Conservation (phyloP, 2,797 vertebrate species). For the Avahi laniger region DNA sequence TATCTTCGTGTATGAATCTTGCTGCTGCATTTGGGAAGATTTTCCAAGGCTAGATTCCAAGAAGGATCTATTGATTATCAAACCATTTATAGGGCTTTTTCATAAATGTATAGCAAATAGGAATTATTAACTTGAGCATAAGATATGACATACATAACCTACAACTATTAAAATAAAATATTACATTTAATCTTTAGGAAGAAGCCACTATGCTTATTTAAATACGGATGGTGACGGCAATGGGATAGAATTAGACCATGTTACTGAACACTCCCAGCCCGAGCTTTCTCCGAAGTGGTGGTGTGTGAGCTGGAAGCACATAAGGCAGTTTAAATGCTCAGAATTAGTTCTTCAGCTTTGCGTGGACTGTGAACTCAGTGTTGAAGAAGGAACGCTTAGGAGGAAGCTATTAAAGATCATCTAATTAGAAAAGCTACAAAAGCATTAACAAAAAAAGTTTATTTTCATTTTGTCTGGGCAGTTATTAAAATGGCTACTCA, state of each 20-base stretch:
- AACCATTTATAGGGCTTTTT: neutral
- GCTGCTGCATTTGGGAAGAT: neutral
- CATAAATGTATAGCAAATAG: conserved; percentile 35
- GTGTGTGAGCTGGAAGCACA: neutral
- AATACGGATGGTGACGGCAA: neutral
- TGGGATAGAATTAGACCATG: neutral
- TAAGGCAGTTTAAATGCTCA: neutral
- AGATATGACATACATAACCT: neutral
- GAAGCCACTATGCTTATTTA: neutral
- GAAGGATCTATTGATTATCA: neutral
- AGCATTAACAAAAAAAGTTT: neutral
- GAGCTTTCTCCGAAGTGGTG: neutral
- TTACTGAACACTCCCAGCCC: neutral
- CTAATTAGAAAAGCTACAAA: conserved; percentile 16
- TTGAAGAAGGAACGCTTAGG: neutral
- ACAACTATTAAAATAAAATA: neutral
- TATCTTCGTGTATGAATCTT: neutral
- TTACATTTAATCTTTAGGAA: conserved; percentile 28
- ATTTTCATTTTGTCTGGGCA: neutral
- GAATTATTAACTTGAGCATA: conserved; percentile 20
- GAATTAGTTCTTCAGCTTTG: neutral
- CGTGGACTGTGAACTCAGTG: neutral
- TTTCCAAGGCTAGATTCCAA: neutral
- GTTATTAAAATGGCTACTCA: neutral
- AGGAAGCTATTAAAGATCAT: conserved; percentile 23